A percentile compares a stretch with the other conserved stretches of the same genome.
These are phyloP conservation scores for Trichosurus vulpecula DNA, from an alignment of 2,797 vertebrate genomes.

Conservation along the genomic window DNA sequence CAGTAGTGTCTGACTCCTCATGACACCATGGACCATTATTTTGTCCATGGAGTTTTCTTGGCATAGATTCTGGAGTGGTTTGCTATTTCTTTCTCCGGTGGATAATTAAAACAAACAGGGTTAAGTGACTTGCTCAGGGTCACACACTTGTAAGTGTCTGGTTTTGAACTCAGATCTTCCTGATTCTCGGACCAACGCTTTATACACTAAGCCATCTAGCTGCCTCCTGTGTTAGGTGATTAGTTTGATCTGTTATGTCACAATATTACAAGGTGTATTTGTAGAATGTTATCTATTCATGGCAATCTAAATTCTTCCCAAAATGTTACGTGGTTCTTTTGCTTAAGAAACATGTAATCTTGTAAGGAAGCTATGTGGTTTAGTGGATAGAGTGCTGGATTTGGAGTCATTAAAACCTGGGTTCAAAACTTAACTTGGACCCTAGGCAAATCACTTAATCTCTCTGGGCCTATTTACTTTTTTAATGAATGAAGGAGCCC, in stretches of 20 bases:
- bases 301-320: not conserved
- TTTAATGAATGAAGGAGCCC: not conserved
- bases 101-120: not conserved
- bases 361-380: not conserved
- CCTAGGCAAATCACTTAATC: not conserved
- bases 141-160: constrained; percentile 6
- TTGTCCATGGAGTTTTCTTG: not conserved
- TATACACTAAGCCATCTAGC: not conserved
- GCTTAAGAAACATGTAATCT: not conserved
- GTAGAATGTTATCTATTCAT: not conserved
- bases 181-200: not conserved
- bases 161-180: not conserved
- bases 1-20: not conserved
- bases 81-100: not conserved
- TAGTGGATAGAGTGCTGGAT: not conserved
- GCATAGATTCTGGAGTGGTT: not conserved
- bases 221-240: not conserved
- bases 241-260: not conserved
- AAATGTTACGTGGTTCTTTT: not conserved
- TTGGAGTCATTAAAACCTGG: not conserved
- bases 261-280: not conserved
- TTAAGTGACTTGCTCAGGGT: not conserved
- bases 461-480: not conserved
- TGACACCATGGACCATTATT: not conserved
- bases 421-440: not conserved